Evolutionary conservation across 2,797 vertebrate species (phyloP), one percentile per base, ranked within the genome.

Genomic region (Semotilus atromaculatus): DNA sequence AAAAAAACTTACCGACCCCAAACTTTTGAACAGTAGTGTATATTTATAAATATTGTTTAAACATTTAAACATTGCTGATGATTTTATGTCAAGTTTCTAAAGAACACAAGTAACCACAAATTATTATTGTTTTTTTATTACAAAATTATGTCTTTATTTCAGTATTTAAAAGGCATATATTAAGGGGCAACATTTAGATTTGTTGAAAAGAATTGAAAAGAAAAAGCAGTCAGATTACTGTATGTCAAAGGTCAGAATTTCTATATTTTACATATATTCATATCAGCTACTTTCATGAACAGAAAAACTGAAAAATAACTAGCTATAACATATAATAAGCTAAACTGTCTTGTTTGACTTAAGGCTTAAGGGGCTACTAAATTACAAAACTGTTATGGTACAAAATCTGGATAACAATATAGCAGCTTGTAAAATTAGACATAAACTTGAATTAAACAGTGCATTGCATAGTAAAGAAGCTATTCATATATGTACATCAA

Each of bases 401-500:
- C 82, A 83, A 85, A 51, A 74, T 26, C 87, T 80, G 80, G 81
- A 87, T 51, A 88, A 89, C 68, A 88, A 68, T 83, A 31, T 74
- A 87, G 88, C 76, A 86, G 87, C 86, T 85, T 55, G 78, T 80
- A 68, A 86, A 66, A 86, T 83, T 34, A 82, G 60, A 81, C 81
- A 88, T 78, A 87, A 55, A 45, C 82, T 45, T 88, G 26, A 91
- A 87, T 92, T 88, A 91, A 90, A 88, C 89, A 89, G 85, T 84
- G 86, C 85, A 84, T 91, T 79, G 82, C 55, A 86, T 90, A 79
- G 67, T 38, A 88, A 88, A 29, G 86, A 68, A 90, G 5, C 53
- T 68, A 82, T 84, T 86, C 78, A 85, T 95, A 84, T 95, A 95
- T 95, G 93, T 95, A 95, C 94, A 95, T 92, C 80, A 82, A 45